A percentile compares a stretch with the other conserved stretches of the same genome.
phyloP scores from a whole-genome alignment of 1,140 invertebrate species.

The Drosophila simulans region DNA sequence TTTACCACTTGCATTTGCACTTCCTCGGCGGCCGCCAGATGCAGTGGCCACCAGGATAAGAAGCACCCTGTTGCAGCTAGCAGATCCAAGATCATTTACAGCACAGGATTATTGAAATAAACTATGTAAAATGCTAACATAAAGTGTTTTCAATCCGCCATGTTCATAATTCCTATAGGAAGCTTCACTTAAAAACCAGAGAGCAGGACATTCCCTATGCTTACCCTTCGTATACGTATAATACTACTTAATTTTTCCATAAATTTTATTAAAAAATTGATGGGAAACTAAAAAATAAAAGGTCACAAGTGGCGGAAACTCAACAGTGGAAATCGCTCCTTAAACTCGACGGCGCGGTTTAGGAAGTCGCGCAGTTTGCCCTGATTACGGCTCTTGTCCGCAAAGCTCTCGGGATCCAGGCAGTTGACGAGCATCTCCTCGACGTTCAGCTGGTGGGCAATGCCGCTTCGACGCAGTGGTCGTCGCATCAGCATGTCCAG shows the following conservation, averaged over 20 bases:
- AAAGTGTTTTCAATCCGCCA: too few relatives aligned
- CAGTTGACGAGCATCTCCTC: conserved; percentile 62
- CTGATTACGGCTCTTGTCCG: conserved; percentile 37
- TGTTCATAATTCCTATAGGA: too few relatives aligned
- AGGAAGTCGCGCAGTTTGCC: conserved; percentile 48
- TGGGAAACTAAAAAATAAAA: conserved; percentile 11
- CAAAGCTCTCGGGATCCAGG: conserved; percentile 32
- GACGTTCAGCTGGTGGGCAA: conserved; percentile 49
- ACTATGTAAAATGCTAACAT: not conserved
- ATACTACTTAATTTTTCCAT: not conserved
- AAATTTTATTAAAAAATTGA: conserved; percentile 31
- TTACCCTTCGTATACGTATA: not conserved
- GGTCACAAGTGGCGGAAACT: not conserved
- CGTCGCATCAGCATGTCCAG: conserved; percentile 42
- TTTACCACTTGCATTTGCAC: conserved; percentile 97
- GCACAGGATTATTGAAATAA: conserved; percentile 16
- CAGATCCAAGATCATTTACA: not conserved
- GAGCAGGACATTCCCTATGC: too few relatives aligned
- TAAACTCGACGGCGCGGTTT: conserved; percentile 59
- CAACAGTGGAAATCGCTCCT: conserved; percentile 35
- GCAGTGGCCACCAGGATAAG: conserved; percentile 97
- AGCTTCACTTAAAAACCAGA: not conserved
- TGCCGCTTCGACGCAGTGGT: conserved; percentile 21
- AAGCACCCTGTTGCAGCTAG: too few relatives aligned
- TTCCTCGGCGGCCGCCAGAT: conserved; percentile 97